Base-by-base conservation (phyloP, 2,113 vertebrate species). In the Manacus vitellinus region DNA sequence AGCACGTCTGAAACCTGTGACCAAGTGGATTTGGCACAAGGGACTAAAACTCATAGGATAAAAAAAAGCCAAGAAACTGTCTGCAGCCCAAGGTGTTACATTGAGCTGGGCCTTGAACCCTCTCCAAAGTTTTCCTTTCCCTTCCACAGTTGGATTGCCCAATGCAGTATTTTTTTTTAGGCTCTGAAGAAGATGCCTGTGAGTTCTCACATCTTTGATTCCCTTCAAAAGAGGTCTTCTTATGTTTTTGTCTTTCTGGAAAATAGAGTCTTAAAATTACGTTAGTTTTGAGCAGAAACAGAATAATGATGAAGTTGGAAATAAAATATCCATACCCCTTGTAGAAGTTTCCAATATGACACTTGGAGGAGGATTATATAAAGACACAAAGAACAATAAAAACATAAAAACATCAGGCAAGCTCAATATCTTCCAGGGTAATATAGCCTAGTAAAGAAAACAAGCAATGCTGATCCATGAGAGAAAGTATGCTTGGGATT, bases 51-150 rank as follows among this genome's bases (percentile, higher is more conserved):
- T 13, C 33, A 75, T 20, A 2, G 8, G 22, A 85, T 79, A 78
- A 96, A 93, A 61, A 96, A 91, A 96, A 41, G 56, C 27, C 70
- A 93, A 89, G 52, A 91, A 94, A 78, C 44, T 72, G 37, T 52
- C 81, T 85, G 39, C 56, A 94, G 77, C 66, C 77, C 62, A 56
- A 75, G 30, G 9, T 80, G 73, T 59, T 74, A 43, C 43, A 87
- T 82, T 72, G 25, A 82, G 39, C 49, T 78, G 35, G 46, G 58
- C 44, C 94, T 85, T 94, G 85, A 94, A 85, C 17, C 9, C 7
- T 63, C 70, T 92, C 78, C 85, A 92, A 75, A 87, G 35, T 59
- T 89, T 75, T 58, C 35, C 24, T 82, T 44, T 78, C 27, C 35
- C 39, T 91, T 95, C 72, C 44, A 56, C 43, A 49, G 19, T 8